A percentile compares a stretch with the other conserved stretches of the same genome.
These are phyloP conservation scores for Opisthocomus hoazin DNA, from an alignment of 2,113 vertebrate genomes.

Conservation along the genomic window DNA sequence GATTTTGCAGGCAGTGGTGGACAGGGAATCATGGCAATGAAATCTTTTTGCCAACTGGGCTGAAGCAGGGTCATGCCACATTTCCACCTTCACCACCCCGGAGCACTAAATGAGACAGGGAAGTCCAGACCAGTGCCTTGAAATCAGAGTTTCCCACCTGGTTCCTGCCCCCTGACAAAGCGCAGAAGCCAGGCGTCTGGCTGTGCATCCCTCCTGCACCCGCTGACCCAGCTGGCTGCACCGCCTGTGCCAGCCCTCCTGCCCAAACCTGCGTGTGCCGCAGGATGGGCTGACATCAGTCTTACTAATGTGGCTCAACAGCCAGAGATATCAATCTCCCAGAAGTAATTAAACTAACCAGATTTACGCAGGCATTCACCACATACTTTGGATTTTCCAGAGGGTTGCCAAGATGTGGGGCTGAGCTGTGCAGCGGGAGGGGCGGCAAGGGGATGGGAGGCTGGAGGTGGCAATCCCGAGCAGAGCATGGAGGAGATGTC, in stretches of 20 bases:
- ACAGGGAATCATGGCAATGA: not conserved
- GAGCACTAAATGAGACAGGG: not conserved
- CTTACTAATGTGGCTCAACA: slow-evolving; percentile 18
- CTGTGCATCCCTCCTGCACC: not conserved
- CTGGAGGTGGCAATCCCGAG: not conserved
- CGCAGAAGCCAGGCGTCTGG: not conserved
- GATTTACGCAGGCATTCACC: slow-evolving; percentile 6
- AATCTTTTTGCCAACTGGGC: fast-evolving
- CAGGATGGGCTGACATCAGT: slow-evolving; percentile 60
- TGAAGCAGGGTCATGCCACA: fast-evolving
- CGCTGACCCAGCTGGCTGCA: not conserved
- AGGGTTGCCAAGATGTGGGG: not conserved
- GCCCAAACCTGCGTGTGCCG: slow-evolving; percentile 59
- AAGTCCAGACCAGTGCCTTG: not conserved
- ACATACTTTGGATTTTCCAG: slow-evolving; percentile 8
- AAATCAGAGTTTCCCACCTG: not conserved
- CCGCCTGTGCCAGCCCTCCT: not conserved
- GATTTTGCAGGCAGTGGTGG: fast-evolving
- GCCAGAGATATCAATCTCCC: slow-evolving; percentile 56
- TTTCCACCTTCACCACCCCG: not conserved
- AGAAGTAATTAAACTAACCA: slow-evolving; percentile 30
- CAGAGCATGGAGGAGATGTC: not conserved
- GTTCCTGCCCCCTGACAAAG: not conserved
- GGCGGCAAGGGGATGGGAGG: not conserved
- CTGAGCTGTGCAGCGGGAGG: not conserved